Base-by-base conservation (phyloP, 2,113 vertebrate genomes). In the Mobula birostris region DNA sequence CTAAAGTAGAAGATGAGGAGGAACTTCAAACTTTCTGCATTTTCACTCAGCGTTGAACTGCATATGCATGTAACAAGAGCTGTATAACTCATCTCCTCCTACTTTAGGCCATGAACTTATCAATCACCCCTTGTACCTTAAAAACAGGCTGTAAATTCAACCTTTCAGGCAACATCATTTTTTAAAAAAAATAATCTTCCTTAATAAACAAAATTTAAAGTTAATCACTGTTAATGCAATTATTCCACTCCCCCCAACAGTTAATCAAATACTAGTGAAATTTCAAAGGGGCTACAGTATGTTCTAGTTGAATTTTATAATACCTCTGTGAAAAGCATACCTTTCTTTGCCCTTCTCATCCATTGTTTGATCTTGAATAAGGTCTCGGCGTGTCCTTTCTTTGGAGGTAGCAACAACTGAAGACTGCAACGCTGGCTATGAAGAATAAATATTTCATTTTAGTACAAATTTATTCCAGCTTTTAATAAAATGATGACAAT, bases 381-480 rank as follows among this genome's bases (percentile, higher is more conserved):
- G 98, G 97, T 99, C 98, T 98, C 98, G 97, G 96, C 98, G 98
- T 77, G 98, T 99, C 95, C 99, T 97, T 94, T 99, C 98, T 97
- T 99, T 99, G 98, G 99, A 99, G 98, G 99, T 99, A 99, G 99
- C 99, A 96, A 99, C 98, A 95, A 99, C 98, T 88, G 99, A 99
- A 97, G 99, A 99, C 97, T 99, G 99, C 97, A 99, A 98, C 95
- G 98, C 98, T 96, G 98, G 98, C 98, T 99, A 68, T 3, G 79
- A 94, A 56, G 5, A 72, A 88, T 94, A 95, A 7, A 32, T 14
- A 94, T n/a, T 70, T 94, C 78, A 78, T 95, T 94, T 92, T 8
- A 68, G 32, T 21, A 80, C 24, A 74, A 76, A 93, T 66, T 32
- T 90, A 6, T 90, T 6, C 4, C 85, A 32, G 19, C 29, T n/a